Conservation (phyloP, 2,113 vertebrate genomes). For the Columbina picui region DNA sequence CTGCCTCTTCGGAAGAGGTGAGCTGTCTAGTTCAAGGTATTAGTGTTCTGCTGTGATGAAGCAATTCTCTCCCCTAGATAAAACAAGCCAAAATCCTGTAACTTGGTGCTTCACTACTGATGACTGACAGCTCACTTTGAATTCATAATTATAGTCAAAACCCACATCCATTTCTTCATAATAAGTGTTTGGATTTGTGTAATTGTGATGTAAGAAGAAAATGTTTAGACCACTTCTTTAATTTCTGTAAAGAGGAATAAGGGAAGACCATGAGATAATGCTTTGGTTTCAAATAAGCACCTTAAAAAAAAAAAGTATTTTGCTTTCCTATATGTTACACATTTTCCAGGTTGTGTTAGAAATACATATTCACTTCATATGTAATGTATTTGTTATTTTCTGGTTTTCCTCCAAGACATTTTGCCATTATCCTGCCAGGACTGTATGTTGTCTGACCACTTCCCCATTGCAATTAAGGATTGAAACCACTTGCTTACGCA, state of each 20-base stretch:
- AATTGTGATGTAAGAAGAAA: slow-evolving; percentile 45
- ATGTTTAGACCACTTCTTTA: slow-evolving; percentile 42
- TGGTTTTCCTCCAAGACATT: slow-evolving; percentile 74
- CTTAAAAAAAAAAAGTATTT: not conserved
- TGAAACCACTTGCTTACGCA: slow-evolving; percentile 85
- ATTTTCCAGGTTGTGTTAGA: slow-evolving; percentile 32
- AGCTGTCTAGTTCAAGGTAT: not conserved
- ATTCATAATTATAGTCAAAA: slow-evolving; percentile 43
- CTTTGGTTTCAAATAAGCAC: not conserved
- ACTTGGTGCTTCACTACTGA: not conserved
- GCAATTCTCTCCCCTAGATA: not conserved
- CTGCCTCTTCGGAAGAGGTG: slow-evolving; percentile 7
- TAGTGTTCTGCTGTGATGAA: not conserved
- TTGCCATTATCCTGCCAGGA: slow-evolving; percentile 75
- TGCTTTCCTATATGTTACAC: not conserved
- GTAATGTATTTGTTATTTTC: slow-evolving; percentile 65
- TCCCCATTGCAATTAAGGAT: slow-evolving; percentile 82
- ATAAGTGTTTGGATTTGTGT: slow-evolving; percentile 34
- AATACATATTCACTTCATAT: slow-evolving; percentile 61
- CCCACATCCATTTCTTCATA: slow-evolving; percentile 54
- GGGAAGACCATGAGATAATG: not conserved
- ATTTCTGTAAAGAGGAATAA: slow-evolving; percentile 43
- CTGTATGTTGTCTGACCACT: slow-evolving; percentile 82
- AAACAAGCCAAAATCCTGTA: slow-evolving; percentile 28
- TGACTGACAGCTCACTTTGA: slow-evolving; percentile 22